phyloP scores from a whole-genome alignment of 2,797 vertebrate genomes.

The Hydrocynus forskahlii region DNA sequence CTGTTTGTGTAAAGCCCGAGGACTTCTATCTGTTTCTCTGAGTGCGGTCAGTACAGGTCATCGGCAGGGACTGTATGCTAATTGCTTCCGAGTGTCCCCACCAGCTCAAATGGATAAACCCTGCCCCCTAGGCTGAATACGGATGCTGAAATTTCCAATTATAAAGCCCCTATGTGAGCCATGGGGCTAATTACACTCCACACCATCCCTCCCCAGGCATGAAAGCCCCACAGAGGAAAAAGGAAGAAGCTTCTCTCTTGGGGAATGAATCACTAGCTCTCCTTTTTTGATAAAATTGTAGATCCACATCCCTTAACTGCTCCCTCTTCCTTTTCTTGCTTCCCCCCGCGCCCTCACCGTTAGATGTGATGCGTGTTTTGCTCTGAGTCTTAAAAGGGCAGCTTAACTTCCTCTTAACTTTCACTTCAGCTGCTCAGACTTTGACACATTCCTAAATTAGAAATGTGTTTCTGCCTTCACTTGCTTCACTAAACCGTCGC shows the following conservation, averaged over 20 bases:
- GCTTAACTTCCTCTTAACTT: conserved; percentile 22
- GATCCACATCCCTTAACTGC: conserved; percentile 36
- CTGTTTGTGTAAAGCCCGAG: not conserved
- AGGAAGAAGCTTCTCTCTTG: not conserved
- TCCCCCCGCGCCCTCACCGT: not conserved
- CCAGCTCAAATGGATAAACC: conserved; percentile 8
- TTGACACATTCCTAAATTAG: not conserved
- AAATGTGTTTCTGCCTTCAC: conserved; percentile 1
- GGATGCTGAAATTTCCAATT: conserved; percentile 40
- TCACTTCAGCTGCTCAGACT: conserved; percentile 33
- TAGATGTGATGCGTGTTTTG: not conserved
- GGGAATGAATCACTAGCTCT: conserved; percentile 31
- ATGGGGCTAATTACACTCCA: conserved; percentile 2
- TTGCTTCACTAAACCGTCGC: not conserved
- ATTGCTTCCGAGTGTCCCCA: not conserved
- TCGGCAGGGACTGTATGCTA: not conserved
- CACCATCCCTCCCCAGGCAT: not conserved
- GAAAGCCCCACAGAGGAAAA: not conserved
- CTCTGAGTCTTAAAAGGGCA: not conserved
- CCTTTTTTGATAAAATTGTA: conserved; percentile 5
- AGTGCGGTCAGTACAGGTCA: not conserved
- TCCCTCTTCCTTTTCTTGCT: conserved; percentile 48
- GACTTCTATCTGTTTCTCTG: too few relatives aligned
- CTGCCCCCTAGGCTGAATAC: conserved; percentile 16
- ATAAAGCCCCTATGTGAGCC: conserved; percentile 6